A percentile compares a stretch with the other conserved stretches of the same genome.
Evolutionary conservation across 2,797 vertebrate genomes (phyloP).

Genomic region (Sebastes hubbsi): DNA sequence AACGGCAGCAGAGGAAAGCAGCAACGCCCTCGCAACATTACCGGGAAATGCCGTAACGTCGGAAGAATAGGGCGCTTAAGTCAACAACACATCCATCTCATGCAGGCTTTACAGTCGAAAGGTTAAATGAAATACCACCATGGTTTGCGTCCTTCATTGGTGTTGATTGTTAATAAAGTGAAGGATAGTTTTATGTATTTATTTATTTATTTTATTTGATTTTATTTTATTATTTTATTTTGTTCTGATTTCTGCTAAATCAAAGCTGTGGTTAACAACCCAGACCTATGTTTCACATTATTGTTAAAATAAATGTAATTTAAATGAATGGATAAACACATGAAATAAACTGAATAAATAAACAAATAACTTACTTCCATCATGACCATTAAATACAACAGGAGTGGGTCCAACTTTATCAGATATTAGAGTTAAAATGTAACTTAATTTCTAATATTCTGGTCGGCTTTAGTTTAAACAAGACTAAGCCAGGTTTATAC

Average conservation of each 20-base stretch:
- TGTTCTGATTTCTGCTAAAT: not conserved
- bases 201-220: not conserved
- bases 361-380: not conserved
- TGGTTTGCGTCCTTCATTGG: not conserved
- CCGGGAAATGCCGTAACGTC: constrained; percentile 35
- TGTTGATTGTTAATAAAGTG: not conserved
- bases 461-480: not conserved
- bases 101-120: not conserved
- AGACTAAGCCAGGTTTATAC: not conserved
- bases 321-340: not conserved
- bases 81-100: constrained; percentile 12
- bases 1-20: constrained; percentile 26
- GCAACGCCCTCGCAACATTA: constrained; percentile 18
- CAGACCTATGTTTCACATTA: not conserved
- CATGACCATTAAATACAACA: not conserved
- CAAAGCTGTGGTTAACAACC: not conserved
- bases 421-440: not conserved
- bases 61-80: constrained; percentile 1
- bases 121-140: not conserved
- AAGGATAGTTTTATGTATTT: not conserved
- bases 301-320: not conserved
- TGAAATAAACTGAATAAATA: not conserved
- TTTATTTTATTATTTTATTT: not conserved
- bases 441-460: not conserved
- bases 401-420: not conserved